These are phyloP conservation scores for Nemapogon koenigi DNA, from an alignment of 2,888 invertebrate species.

Conservation along the genomic window DNA sequence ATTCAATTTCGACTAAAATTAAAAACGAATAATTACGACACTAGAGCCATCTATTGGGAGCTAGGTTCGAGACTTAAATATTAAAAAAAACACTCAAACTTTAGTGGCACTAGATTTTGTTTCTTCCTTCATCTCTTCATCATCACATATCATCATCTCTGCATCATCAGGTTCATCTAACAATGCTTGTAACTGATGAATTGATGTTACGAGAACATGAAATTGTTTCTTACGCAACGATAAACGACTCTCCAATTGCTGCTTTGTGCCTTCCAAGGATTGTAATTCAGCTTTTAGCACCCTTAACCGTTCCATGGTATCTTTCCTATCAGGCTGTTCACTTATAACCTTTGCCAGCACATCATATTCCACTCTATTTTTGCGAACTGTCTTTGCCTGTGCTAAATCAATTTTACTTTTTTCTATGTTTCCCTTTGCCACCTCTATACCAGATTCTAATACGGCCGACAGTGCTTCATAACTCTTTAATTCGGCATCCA, in stretches of 20 bases:
- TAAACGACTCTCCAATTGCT: slow-evolving; percentile 77
- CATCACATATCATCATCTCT: slow-evolving; percentile 41
- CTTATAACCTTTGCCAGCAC: slow-evolving; percentile 89
- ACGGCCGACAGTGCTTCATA: slow-evolving; percentile 80
- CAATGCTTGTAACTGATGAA: slow-evolving; percentile 83
- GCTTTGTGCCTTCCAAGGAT: slow-evolving; percentile 72
- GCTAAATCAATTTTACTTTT: slow-evolving; percentile 81
- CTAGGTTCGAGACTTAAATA: no score
- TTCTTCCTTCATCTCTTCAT: slow-evolving; percentile 47
- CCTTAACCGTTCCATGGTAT: slow-evolving; percentile 73
- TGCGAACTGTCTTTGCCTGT: slow-evolving; percentile 84
- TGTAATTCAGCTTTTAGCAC: slow-evolving; percentile 76
- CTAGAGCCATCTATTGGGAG: no score
- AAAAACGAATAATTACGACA: no score
- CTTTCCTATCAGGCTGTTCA: slow-evolving; percentile 87
- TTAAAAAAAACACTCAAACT: no score
- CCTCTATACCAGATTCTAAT: slow-evolving; percentile 79
- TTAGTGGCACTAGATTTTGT: no score
- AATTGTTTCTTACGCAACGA: slow-evolving; percentile 89
- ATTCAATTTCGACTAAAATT: no score
- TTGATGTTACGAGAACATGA: slow-evolving; percentile 84
- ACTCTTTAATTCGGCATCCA: slow-evolving; percentile 81
- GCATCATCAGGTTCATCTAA: slow-evolving; percentile 74
- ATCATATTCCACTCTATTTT: slow-evolving; percentile 93
- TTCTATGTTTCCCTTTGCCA: slow-evolving; percentile 82